Conservation (phyloP, 2,797 vertebrate genomes). For the Fistularia tabacaria region DNA sequence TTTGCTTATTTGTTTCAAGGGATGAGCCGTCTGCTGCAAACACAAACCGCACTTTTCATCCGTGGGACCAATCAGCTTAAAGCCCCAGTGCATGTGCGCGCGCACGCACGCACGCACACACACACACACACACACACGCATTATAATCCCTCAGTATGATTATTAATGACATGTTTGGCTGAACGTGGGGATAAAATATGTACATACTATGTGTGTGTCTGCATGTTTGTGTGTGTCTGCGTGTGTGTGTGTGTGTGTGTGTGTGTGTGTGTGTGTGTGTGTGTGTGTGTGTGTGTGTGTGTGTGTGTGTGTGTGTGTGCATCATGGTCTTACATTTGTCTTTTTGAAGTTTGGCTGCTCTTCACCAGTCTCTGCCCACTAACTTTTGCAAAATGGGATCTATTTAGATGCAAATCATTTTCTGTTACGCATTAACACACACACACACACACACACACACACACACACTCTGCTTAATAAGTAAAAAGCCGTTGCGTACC, state of each 20-base stretch:
- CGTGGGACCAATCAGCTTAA: conserved; percentile 34
- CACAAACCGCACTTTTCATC: conserved; percentile 27
- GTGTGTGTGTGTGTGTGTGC: conserved; percentile 1
- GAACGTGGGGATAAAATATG: conserved; percentile 20
- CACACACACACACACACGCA: conserved; percentile 13
- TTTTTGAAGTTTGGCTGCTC: background rate
- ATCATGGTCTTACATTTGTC: background rate
- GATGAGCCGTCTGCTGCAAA: conserved; percentile 34
- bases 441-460: no score
- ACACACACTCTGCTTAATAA: no score
- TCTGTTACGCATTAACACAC: no score
- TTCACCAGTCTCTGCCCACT: no score
- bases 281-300: conserved; percentile 13
- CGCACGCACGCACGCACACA: conserved; percentile 5
- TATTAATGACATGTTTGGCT: conserved; percentile 44
- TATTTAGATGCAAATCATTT: no score
- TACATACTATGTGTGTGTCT: conserved; percentile 1
- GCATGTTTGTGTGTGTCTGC: conserved; percentile 11
- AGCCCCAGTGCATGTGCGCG: background rate
- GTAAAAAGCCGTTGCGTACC: no score
- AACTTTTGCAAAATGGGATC: no score
- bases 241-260: conserved; percentile 14
- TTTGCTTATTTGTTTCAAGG: conserved; percentile 5
- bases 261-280: background rate
- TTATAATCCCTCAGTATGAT: conserved; percentile 57